A percentile compares a stretch with the other conserved stretches of the same genome.
phyloP scores from a whole-genome alignment of 2,113 vertebrate species.

The Microcebus murinus region DNA sequence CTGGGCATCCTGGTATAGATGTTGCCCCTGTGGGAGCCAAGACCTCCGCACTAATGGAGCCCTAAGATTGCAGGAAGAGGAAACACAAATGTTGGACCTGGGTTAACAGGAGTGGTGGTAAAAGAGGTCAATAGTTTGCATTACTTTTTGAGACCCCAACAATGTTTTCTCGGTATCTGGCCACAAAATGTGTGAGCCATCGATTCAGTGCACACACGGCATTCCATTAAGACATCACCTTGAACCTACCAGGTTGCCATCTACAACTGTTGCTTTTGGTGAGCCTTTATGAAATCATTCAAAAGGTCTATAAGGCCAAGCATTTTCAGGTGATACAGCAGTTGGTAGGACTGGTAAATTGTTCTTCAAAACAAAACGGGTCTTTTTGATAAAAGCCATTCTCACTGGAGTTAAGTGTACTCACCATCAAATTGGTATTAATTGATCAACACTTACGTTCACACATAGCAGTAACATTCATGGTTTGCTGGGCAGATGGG shows the following conservation, averaged over 20 bases:
- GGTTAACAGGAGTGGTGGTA: background rate
- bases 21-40: background rate
- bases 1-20: background rate
- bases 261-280: background rate
- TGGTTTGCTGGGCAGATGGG: no score
- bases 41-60: background rate
- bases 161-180: background rate
- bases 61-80: background rate
- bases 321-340: background rate
- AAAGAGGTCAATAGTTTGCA: background rate
- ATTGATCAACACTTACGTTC: no score
- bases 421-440: no score
- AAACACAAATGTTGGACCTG: background rate
- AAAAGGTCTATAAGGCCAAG: background rate
- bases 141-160: background rate
- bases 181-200: background rate
- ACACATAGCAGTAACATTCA: no score
- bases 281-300: background rate
- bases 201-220: background rate
- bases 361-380: background rate
- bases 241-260: background rate
- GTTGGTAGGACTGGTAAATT: background rate
- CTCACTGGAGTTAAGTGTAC: no score
- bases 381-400: no score
- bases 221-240: background rate